Base-by-base conservation (phyloP, 2,888 invertebrate genomes). In the Eueremaeus valkanovi region DNA sequence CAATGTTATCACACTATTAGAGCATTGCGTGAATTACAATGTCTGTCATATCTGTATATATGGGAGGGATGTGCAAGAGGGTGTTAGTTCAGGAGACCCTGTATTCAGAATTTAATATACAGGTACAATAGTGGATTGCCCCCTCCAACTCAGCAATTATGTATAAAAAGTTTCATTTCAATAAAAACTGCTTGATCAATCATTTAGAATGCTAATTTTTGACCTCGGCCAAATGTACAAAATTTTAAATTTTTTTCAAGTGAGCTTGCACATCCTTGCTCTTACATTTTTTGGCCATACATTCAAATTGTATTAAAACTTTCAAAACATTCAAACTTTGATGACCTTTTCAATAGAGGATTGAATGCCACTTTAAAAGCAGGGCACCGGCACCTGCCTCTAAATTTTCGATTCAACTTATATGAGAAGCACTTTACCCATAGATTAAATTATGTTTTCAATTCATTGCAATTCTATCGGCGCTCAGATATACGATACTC, bases 401-500 rank as follows among this genome's bases (percentile, higher is more conserved):
- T 68, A 40, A 68, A 68, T 68, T 68, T 68, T 68, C 68, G 40
- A 68, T 68, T 40, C 40, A 27, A 27, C 13, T 27, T 27, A 55
- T 24, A 24, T 55, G 21, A 55, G 55, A 55, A 11, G 24, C 55
- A 55, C 21, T 55, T 24, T 5, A 55, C 11, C 11, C 21, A 40
- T 36, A 40, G 68, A 68, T 68, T 68, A 68, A 63, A 63, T 63
- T 68, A 68, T 68, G 24, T 68, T 68, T 66, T 68, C 68, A 68
- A 68, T 68, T 68, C 68, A 68, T 68, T 68, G 68, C 68, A 24
- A 68, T 68, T 68, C 18, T 40, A 68, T 68, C 16, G 24, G 24
- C 40, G 68, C 40, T 68, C n/a, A 24, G 68, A 68, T 21, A 68
- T 68, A 8, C 40, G 68, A 68, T 68, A 68, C 68, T 68, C 68